Evolutionary conservation across 2,888 invertebrate species (phyloP).

Genomic region (Yponomeuta cagnagella): DNA sequence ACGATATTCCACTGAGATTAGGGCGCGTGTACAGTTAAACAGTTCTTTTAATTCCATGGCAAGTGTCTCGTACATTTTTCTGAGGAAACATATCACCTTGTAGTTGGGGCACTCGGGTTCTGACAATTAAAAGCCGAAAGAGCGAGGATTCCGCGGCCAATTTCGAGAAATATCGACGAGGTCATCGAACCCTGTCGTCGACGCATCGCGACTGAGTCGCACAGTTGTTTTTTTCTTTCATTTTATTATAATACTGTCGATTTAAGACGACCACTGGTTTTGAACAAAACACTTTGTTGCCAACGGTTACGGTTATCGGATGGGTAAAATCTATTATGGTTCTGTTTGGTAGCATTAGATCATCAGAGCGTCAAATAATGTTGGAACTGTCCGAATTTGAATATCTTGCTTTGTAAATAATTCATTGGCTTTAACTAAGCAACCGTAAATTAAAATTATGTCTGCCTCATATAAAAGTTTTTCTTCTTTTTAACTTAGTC

Average conservation of each 20-base stretch:
- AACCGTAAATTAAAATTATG: neutral
- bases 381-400: conserved; percentile 4
- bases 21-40: conserved; percentile 12
- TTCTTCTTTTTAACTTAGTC: conserved; percentile 19
- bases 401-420: neutral
- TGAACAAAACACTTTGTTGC: conserved; percentile 8
- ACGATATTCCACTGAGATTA: conserved; percentile 10
- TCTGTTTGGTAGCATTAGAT: conserved; percentile 8
- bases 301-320: neutral
- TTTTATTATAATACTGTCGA: conserved; percentile 52
- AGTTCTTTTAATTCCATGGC: conserved; percentile 12
- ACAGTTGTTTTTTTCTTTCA: conserved; percentile 49
- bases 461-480: neutral
- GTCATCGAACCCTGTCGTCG: conserved; percentile 67
- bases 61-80: conserved; percentile 45
- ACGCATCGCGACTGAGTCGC: conserved; percentile 68
- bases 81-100: conserved; percentile 68
- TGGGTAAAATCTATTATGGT: neutral
- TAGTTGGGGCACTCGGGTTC: conserved; percentile 60
- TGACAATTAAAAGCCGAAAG: conserved; percentile 74
- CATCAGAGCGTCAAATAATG: conserved; percentile 2
- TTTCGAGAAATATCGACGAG: conserved; percentile 74
- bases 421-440: neutral
- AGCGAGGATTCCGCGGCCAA: conserved; percentile 66
- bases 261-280: conserved; percentile 29